Base-by-base conservation (phyloP, 1,140 invertebrate genomes). In the Chrysopa pallens region DNA sequence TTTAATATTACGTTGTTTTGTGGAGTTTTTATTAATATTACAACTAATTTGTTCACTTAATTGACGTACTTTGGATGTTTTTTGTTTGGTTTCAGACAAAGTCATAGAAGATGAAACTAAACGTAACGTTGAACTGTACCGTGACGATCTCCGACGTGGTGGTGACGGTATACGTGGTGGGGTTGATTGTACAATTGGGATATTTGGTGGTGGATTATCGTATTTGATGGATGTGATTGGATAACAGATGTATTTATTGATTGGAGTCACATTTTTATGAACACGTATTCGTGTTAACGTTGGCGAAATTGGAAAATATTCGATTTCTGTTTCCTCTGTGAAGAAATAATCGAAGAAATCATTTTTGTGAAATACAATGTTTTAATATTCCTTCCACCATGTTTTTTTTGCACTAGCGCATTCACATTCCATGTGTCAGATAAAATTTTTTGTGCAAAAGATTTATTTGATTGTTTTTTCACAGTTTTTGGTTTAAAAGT, bases 261-360 rank as follows among this genome's bases (percentile, higher is more conserved):
- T 43, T 44, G 61, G 67, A 46, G 56, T 49, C 29, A 56, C 60
- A 42, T 68, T 74, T 59, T 76, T 80, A 56, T 79, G 78, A 13
- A 84, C 73, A 56, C 80, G 73, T 53, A 84, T 84, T 64, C 78
- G 74, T 46, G 80, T 84, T 52, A 84, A 61, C 42, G 78, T 82
- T 31, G 80, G 72, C 42, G 81, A 79, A 49, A 85, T 80, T 50
- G 82, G 80, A 60, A 83, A 80, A 62, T 83, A 84, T 65, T 85
- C 80, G 50, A 84, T 73, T 63, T 76, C 73, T 39, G 74, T 60
- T 52, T 74, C 70, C 66, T 77, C 74, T 76, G 74, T 66, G 72
- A 44, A 54, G 45, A 38, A 28, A 47, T 23, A 23, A 23, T 23
- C 17, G 17, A 23, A 23, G 17, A 23, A 23, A 23, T 23, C 17